Conservation (phyloP, 2,797 vertebrate genomes). For the Hydrolagus colliei region DNA sequence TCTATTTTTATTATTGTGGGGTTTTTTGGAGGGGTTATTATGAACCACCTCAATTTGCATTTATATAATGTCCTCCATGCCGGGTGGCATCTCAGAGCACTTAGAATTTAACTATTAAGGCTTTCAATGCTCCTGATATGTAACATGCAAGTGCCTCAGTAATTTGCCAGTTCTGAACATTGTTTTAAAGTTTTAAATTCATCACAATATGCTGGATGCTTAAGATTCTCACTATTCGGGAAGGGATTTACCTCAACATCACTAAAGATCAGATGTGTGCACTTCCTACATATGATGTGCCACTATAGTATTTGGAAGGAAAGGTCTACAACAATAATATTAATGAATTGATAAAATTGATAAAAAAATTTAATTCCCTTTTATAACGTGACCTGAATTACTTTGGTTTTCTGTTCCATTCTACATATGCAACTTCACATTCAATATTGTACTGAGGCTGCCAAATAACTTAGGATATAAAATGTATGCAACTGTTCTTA, state of each 20-base stretch:
- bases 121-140: no score
- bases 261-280: conserved; percentile 19
- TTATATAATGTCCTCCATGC: no score
- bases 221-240: neutral
- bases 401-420: neutral
- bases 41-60: no score
- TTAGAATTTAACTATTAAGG: no score
- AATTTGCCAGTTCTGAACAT: no score
- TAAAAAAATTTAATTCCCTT: neutral
- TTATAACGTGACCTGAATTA: neutral
- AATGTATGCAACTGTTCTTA: neutral
- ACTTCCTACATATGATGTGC: neutral
- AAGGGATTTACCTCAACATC: conserved; percentile 8
- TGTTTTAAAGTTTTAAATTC: neutral
- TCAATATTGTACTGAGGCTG: neutral
- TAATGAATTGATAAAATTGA: neutral
- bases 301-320: neutral
- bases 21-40: no score
- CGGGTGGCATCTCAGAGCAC: no score
- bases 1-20: no score
- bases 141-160: no score
- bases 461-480: neutral
- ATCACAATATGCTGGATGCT: neutral
- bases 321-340: neutral
- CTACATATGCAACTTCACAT: neutral